phyloP scores from a whole-genome alignment of 64 coral and sea anemone species.

The Platygyra sinensis region DNA sequence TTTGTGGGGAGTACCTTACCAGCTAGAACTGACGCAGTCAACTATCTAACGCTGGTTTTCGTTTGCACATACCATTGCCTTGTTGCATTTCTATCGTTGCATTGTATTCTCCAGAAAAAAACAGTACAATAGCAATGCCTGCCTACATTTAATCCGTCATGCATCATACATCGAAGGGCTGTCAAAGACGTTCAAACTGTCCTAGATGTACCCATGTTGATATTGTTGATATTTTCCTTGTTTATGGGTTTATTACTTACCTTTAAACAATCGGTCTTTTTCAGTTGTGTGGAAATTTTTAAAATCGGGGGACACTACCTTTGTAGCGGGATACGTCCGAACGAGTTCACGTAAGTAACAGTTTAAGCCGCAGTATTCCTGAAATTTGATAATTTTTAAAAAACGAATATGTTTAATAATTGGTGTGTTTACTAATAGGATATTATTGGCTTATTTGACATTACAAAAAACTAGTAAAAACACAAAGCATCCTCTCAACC shows the following conservation, averaged over 20 bases:
- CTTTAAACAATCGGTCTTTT: neutral
- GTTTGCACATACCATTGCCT: too few relatives aligned
- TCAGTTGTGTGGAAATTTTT: conserved; percentile 72
- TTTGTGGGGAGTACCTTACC: too few relatives aligned
- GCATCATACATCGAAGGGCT: too few relatives aligned
- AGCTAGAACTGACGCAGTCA: too few relatives aligned
- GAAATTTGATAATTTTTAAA: neutral
- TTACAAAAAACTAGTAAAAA: neutral
- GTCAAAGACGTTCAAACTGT: neutral
- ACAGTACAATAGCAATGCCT: too few relatives aligned
- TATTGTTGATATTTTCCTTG: neutral
- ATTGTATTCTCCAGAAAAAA: too few relatives aligned
- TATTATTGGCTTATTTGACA: too few relatives aligned
- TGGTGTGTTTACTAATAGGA: neutral
- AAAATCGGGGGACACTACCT: conserved; percentile 64
- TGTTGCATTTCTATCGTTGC: too few relatives aligned
- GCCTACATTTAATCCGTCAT: too few relatives aligned
- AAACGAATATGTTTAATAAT: neutral
- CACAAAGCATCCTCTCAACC: neutral
- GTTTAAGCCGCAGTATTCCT: neutral
- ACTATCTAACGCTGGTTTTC: too few relatives aligned
- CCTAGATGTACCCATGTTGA: neutral
- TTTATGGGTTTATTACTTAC: neutral
- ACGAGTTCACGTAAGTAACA: conserved; percentile 66
- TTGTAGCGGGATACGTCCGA: conserved; percentile 73